Percentiles rank a stretch among this genome's conserved stretches.
Evolutionary conservation across 2,888 invertebrate genomes (phyloP).

Genomic region (Coelinius sp.): DNA sequence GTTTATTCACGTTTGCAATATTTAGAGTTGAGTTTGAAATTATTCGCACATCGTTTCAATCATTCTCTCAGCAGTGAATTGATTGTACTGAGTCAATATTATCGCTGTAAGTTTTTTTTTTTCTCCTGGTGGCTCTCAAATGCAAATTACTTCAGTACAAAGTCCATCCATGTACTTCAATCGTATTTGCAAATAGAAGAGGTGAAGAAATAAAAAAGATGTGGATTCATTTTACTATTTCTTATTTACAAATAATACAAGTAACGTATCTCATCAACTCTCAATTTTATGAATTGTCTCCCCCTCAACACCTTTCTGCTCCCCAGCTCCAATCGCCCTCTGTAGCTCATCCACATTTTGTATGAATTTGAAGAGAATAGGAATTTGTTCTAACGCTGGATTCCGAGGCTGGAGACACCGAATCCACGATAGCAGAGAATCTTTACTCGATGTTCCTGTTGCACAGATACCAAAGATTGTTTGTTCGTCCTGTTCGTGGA

Average conservation of each 20-base stretch:
- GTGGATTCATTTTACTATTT: not conserved
- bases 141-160: too few relatives aligned
- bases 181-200: not conserved
- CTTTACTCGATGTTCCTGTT: conserved; percentile 91
- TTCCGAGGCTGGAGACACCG: conserved; percentile 84
- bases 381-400: conserved; percentile 80
- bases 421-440: conserved; percentile 94
- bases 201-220: not conserved
- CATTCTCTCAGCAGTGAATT: too few relatives aligned
- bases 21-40: too few relatives aligned
- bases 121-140: too few relatives aligned
- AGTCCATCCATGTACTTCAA: too few relatives aligned
- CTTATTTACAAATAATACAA: conserved; percentile 29
- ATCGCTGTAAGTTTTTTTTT: too few relatives aligned
- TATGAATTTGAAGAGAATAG: conserved; percentile 87
- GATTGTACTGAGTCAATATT: too few relatives aligned
- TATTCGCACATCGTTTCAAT: too few relatives aligned
- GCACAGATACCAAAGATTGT: conserved; percentile 90
- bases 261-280: conserved; percentile 7
- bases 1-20: too few relatives aligned
- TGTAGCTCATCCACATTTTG: conserved; percentile 33
- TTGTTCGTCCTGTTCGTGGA: conserved; percentile 95
- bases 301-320: not conserved
- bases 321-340: conserved; percentile 20
- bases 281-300: not conserved